Evolutionary conservation across 2,888 invertebrate genomes (phyloP).

Genomic region (Augochlorella aurata): DNA sequence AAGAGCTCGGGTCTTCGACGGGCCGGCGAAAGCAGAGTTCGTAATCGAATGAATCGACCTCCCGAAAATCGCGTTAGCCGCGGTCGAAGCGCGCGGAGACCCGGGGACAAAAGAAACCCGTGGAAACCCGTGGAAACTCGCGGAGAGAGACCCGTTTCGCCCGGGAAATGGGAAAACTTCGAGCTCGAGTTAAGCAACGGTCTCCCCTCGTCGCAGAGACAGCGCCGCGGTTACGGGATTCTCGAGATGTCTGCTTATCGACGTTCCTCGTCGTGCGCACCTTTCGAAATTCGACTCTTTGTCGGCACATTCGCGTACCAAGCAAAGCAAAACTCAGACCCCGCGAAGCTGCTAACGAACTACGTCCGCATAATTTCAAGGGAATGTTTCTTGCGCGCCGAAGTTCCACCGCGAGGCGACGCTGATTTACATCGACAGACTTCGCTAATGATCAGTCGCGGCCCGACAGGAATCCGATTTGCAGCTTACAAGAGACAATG

Average conservation of each 20-base stretch:
- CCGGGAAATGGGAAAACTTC: slow-evolving; percentile 54
- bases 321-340: too few relatives aligned
- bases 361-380: too few relatives aligned
- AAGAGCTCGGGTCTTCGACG: neutral
- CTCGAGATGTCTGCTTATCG: slow-evolving; percentile 30
- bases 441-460: too few relatives aligned
- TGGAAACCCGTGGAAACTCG: slow-evolving; percentile 20
- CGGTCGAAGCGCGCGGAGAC: neutral
- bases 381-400: too few relatives aligned
- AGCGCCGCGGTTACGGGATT: slow-evolving; percentile 30
- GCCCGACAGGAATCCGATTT: too few relatives aligned
- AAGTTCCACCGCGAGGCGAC: too few relatives aligned
- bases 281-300: neutral
- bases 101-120: slow-evolving; percentile 2
- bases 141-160: slow-evolving; percentile 31
- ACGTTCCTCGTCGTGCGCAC: neutral
- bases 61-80: slow-evolving; percentile 36
- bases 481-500: too few relatives aligned
- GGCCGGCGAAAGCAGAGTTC: slow-evolving; percentile 8
- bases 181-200: slow-evolving; percentile 15
- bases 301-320: neutral
- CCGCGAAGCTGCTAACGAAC: too few relatives aligned
- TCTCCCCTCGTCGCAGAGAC: neutral
- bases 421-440: too few relatives aligned
- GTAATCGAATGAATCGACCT: slow-evolving; percentile 23